These are phyloP conservation scores for Alviniconcha strummeri DNA, from an alignment of 2,888 invertebrate genomes.

Conservation along the genomic window DNA sequence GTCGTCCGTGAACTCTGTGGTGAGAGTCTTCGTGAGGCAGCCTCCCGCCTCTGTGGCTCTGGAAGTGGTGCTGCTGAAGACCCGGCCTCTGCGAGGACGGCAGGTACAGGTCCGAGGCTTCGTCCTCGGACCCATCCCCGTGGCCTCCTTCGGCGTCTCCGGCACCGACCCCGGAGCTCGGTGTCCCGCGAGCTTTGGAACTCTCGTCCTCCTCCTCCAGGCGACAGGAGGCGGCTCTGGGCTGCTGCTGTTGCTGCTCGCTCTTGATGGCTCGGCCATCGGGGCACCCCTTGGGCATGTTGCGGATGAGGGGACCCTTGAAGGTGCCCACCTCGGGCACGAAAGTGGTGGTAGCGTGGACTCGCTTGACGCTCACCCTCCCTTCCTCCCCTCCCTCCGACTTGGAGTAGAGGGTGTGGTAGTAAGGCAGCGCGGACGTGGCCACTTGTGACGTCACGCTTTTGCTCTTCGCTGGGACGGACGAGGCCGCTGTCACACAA, in stretches of 20 bases:
- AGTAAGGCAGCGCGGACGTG: conserved; percentile 59
- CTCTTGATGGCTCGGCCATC: conserved; percentile 23
- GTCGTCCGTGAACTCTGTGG: neutral
- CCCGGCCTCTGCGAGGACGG: conserved; percentile 11
- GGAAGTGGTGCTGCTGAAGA: neutral
- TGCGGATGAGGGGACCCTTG: conserved; percentile 41
- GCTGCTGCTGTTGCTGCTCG: neutral
- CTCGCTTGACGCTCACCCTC: conserved; percentile 50
- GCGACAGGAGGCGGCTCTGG: conserved; percentile 1
- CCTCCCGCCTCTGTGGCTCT: neutral
- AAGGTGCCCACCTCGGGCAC: conserved; percentile 65
- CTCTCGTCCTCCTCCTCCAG: neutral
- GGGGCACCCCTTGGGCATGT: conserved; percentile 36
- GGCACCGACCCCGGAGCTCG: neutral
- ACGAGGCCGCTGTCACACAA: neutral
- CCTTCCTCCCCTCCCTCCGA: conserved; percentile 40
- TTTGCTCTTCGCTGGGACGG: conserved; percentile 20
- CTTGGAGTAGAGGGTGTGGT: conserved; percentile 60
- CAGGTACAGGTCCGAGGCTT: conserved; percentile 25
- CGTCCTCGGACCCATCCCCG: conserved; percentile 11
- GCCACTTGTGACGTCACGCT: conserved; percentile 33
- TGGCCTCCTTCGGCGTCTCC: neutral
- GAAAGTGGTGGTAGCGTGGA: conserved; percentile 64
- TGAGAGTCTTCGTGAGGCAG: neutral
- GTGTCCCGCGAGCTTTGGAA: neutral